Evolutionary conservation across 2,888 invertebrate species (phyloP).

Genomic region (Eupithecia dodoneata): DNA sequence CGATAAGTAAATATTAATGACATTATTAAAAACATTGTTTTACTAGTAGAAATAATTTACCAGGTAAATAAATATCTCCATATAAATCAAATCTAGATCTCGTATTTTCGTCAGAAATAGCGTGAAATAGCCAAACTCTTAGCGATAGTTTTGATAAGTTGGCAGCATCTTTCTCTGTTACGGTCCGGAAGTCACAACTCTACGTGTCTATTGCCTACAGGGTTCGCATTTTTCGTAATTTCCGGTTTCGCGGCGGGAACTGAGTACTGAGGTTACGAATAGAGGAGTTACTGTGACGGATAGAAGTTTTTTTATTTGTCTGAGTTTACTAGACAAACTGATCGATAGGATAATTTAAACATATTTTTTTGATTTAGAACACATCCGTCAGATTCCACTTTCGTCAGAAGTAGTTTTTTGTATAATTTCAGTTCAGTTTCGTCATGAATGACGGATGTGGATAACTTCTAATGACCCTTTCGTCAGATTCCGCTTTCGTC

Average conservation of each 20-base stretch:
- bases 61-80: too few relatives aligned
- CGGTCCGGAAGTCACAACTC: conserved; percentile 44
- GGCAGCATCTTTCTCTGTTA: conserved; percentile 26
- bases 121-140: conserved; percentile 2
- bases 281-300: conserved; percentile 4
- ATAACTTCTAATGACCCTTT: too few relatives aligned
- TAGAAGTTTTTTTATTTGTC: not conserved
- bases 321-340: not conserved
- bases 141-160: conserved; percentile 21
- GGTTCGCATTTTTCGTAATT: conserved; percentile 62
- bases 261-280: conserved; percentile 27
- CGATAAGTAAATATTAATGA: too few relatives aligned
- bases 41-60: too few relatives aligned
- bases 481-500: too few relatives aligned
- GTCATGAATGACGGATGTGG: too few relatives aligned
- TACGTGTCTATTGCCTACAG: conserved; percentile 55
- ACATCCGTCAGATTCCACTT: too few relatives aligned
- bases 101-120: not conserved
- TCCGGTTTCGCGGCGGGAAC: conserved; percentile 46
- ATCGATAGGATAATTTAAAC: not conserved
- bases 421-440: too few relatives aligned
- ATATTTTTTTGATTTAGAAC: too few relatives aligned
- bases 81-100: not conserved
- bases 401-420: too few relatives aligned
- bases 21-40: too few relatives aligned